Base-by-base conservation (phyloP, 37 sponge, comb jelly and placozoan species). In the Cliona cf. orientalis region DNA sequence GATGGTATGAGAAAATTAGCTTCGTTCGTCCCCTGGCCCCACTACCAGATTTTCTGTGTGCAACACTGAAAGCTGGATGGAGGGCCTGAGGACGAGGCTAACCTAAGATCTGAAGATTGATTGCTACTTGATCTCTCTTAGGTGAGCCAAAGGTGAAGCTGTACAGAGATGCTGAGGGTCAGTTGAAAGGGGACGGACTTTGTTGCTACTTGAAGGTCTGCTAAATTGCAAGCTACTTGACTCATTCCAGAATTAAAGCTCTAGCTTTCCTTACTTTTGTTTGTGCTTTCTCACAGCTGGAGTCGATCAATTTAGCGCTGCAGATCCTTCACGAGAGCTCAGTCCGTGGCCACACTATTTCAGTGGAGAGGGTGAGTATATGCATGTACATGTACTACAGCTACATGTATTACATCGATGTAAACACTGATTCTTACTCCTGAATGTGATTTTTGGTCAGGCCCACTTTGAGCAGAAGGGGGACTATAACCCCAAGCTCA, bases 141-240 rank as follows among this genome's bases (percentile, higher is more conserved):
- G 97, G 90, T 22, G 55, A 65, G 22, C 88, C 90, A 22, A 98
- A 96, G 79, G 19, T 98, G 35, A 98, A 98, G 69, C 81, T 98
- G 69, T 98, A 98, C 62, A 85, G 66, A 65, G 90, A 91, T 33
- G 56, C 14, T 0, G 76, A 96, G 43, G 99, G 96, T 33, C 70
- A 94, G 53, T 45, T 91, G 45, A 98, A 98, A 69, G 99, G 99
- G 76, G 99, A 98, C 68, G 99, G 92, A 1, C 75, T 83, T 34
- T 96, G 96, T 69, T 93, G 94, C 62, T 98, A 95, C 81, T 73
- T 96, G 1, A 98, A 93, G 91, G 96, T 91, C 31, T 12, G 23
- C 55, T 49, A 17, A 17, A 49, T 49, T 53, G 56, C 19, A 53
- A 12, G 56, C 17, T 53, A 53, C 56, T 61, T 5, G 11, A 63